Conservation (phyloP, 2,888 invertebrate genomes). For the Tanytarsus gracilentus region DNA sequence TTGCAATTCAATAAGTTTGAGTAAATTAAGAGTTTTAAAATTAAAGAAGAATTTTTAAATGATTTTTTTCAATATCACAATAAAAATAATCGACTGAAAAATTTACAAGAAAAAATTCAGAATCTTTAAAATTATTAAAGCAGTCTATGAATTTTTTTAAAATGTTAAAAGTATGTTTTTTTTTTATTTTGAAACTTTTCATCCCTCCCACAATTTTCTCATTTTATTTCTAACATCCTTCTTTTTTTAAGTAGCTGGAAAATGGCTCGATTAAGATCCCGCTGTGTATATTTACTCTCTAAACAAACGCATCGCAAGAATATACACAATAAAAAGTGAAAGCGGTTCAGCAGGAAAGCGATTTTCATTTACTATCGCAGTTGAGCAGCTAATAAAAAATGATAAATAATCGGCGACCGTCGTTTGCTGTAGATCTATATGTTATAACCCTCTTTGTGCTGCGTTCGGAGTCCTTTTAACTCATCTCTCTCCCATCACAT, state of each 20-base stretch:
- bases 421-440: not conserved
- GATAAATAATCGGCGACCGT: constrained; percentile 27
- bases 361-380: constrained; percentile 4
- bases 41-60: too few species aligned
- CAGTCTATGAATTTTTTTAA: too few species aligned
- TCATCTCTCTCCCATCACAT: not conserved
- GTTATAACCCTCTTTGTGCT: not conserved
- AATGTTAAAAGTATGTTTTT: not conserved
- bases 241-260: constrained; percentile 13
- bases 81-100: too few species aligned
- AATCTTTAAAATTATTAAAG: too few species aligned
- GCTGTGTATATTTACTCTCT: constrained; percentile 3
- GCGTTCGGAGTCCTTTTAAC: not conserved
- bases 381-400: constrained; percentile 27
- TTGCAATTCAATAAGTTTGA: too few species aligned
- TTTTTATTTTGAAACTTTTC: not conserved
- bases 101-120: too few species aligned
- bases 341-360: not conserved
- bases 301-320: not conserved
- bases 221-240: not conserved
- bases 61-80: too few species aligned
- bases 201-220: not conserved
- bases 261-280: constrained; percentile 6
- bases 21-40: too few species aligned
- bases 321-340: not conserved